Evolutionary conservation across 2,888 invertebrate species (phyloP), one percentile per base, ranked within the genome.

Genomic region (Icerya purchasi): DNA sequence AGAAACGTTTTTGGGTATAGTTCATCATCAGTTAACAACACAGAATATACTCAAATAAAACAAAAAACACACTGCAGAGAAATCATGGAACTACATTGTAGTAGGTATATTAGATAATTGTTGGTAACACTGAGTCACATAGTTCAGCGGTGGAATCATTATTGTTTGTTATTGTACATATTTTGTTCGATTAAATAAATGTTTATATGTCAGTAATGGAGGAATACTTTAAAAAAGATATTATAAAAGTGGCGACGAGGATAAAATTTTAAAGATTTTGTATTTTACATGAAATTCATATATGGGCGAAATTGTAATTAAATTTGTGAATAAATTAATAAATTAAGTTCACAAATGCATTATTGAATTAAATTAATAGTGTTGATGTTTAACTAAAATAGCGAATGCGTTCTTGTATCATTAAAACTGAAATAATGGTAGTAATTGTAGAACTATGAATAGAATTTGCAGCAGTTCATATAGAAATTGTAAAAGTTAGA

Each of bases 191-290:
- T 36, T 36, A 36, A 36, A 36, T 36, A 36, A 25, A 22, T 59
- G 23, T 60, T 54, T 54, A 57, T 54, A 36, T 1, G n/a, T 21
- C 21, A 20, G 52, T 52, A n/a, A n/a, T 52, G n/a, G 52, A 3
- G 52, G 52, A 5, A n/a, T 52, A 14, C 14, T 36, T 36, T 36
- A 36, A 36, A 8, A 36, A 36, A 36, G 36, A 36, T 36, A 36
- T n/a, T n/a, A n/a, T 36, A 36, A 36, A 36, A 36, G 14, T 36
- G 14, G 36, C 36, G 36, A 36, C 36, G 36, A 8, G 5, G 5
- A 36, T 36, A 36, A 36, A 36, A 36, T 8, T 5, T 36, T 8
- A n/a, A 14, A 8, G 5, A 8, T 8, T 14, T 8, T 36, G 36
- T 36, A 36, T 14, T 5, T 36, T 36, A 5, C 8, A 36, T 36